Percentiles rank a stretch among this genome's conserved stretches.
phyloP scores from a whole-genome alignment of 2,113 vertebrate species.

The Psephotus haematonotus region DNA sequence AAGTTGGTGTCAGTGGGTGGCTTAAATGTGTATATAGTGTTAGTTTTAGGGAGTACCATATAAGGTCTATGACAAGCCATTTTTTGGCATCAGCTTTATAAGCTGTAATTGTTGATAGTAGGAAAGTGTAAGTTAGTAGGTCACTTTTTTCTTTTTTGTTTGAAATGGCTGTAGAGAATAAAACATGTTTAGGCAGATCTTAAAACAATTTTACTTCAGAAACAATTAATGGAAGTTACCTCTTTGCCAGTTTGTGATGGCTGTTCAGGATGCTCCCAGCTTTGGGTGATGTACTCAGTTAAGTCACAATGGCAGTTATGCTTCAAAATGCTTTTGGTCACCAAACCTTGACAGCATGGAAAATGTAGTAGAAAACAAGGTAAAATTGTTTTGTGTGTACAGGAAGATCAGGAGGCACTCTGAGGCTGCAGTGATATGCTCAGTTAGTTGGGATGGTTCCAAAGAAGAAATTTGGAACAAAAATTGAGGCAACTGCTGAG shows the following conservation, averaged over 20 bases:
- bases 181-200: neutral
- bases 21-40: neutral
- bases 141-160: neutral
- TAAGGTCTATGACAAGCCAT: neutral
- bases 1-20: neutral
- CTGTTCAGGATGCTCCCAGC: neutral
- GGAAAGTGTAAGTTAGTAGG: neutral
- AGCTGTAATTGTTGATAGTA: neutral
- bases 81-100: constrained; percentile 29
- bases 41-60: neutral
- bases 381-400: neutral
- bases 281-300: neutral
- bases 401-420: neutral
- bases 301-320: neutral
- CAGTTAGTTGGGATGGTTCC: neutral
- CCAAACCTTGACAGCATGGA: neutral
- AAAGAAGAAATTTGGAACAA: neutral
- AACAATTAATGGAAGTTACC: neutral
- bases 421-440: neutral
- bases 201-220: neutral
- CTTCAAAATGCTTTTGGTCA: neutral
- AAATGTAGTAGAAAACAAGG: neutral
- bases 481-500: neutral
- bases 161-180: neutral
- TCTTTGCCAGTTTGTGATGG: neutral